Evolutionary conservation across 2,888 invertebrate genomes (phyloP).

Genomic region (Timema cristinae): DNA sequence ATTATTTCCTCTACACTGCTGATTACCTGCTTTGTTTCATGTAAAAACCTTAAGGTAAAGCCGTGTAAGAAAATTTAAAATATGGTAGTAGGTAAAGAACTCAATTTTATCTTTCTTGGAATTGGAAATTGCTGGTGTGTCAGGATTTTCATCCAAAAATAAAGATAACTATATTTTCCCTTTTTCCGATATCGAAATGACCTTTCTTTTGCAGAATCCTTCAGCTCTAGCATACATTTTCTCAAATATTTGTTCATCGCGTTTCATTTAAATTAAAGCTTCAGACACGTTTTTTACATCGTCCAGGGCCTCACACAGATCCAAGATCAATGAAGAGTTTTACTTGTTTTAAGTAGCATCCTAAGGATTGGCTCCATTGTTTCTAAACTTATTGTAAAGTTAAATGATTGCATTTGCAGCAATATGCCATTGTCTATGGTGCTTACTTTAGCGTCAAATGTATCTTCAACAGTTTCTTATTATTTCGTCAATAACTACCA

Average conservation of each 20-base stretch:
- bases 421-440: background rate
- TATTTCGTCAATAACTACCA: background rate
- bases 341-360: background rate
- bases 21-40: background rate
- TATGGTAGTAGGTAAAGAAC: background rate
- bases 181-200: background rate
- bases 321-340: background rate
- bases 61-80: background rate
- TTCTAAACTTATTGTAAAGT: background rate
- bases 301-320: background rate
- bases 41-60: background rate
- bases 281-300: background rate
- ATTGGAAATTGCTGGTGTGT: background rate
- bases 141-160: background rate
- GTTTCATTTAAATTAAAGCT: background rate
- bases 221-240: background rate
- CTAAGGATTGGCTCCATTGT: background rate
- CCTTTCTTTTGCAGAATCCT: background rate
- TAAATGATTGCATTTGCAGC: background rate
- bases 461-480: background rate
- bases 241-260: background rate
- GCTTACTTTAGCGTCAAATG: constrained; percentile 4
- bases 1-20: background rate
- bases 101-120: background rate
- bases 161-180: background rate